phyloP scores from a whole-genome alignment of 2,113 vertebrate genomes.

The Ptilonorhynchus violaceus region DNA sequence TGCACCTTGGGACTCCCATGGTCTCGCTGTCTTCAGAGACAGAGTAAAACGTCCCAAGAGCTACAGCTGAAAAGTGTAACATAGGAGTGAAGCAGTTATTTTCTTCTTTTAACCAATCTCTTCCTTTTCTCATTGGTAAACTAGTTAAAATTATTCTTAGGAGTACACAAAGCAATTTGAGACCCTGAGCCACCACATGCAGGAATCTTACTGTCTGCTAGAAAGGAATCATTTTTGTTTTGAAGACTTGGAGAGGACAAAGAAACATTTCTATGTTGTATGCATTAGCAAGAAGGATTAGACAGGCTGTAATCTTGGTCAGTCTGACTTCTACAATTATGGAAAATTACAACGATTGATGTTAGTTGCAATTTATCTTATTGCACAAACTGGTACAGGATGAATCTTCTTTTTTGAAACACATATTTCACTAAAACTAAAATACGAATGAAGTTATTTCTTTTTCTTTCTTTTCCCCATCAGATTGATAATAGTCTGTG shows the following conservation, averaged over 20 bases:
- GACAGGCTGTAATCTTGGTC: conserved; percentile 42
- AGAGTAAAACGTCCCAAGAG: background rate
- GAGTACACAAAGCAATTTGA: background rate
- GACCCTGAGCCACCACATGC: background rate
- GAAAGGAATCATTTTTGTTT: background rate
- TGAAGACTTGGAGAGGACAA: background rate
- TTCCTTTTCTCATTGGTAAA: background rate
- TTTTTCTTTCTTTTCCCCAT: conserved; percentile 42
- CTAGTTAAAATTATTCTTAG: background rate
- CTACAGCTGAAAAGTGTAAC: background rate
- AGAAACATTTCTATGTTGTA: background rate
- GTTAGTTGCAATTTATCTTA: conserved; percentile 36
- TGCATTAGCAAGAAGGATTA: background rate
- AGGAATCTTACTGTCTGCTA: background rate
- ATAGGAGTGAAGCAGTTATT: background rate
- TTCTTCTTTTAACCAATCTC: background rate
- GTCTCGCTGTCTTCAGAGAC: background rate
- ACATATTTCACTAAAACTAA: conserved; percentile 38
- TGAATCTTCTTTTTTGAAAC: conserved; percentile 20
- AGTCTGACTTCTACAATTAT: conserved; percentile 18
- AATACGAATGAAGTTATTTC: conserved; percentile 5
- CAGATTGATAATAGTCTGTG: conserved; percentile 53
- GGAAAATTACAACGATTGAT: background rate
- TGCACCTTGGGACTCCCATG: background rate
- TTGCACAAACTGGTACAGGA: conserved; percentile 9